Base-by-base conservation (phyloP, 2,888 invertebrate species). In the Rugalucina vietnamica region DNA sequence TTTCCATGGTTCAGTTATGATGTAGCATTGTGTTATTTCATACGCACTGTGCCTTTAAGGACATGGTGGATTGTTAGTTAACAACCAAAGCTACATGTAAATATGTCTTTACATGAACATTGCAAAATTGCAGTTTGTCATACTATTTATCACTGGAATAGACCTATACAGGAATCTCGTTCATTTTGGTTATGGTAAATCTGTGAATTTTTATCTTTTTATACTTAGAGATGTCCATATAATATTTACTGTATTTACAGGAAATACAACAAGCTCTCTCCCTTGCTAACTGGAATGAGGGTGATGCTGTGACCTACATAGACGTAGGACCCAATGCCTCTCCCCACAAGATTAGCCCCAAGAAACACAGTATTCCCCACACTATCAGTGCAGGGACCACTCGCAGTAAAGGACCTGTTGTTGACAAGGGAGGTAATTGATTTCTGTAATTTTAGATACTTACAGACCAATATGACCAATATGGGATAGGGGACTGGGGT, bases 201-300 rank as follows among this genome's bases (percentile, higher is more conserved):
- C 49, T 14, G 18, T 49, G 12, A 49, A 49, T 49, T 49, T 49
- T 49, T 49, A 14, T 49, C 49, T n/a, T n/a, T n/a, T n/a, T n/a
- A n/a, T n/a, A n/a, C n/a, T n/a, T n/a, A n/a, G n/a, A 21, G 18
- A 60, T 60, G 49, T 24, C 81, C 69, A 21, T 70, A 10, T 70
- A 57, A 24, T 75, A 76, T 57, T 27, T 29, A n/a, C 50, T 60
- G 18, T 24, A 36, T 27, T 21, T 21, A 5, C 79, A 92, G 92
- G 89, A 89, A 34, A 69, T 92, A 65, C 79, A 81, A 1, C 78
- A 81, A 36, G 88, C 86, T 0, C 69, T 92, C 65, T 73, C 84
- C 18, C 75, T 80, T 12, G 86, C 89, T 70, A 81, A 90, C 54
- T 91, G 91, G 88, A 79, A 87, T 27, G 81, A 89, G 21, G 91